Evolutionary conservation across 2,113 vertebrate genomes (phyloP).

Genomic region (Panurus biarmicus): DNA sequence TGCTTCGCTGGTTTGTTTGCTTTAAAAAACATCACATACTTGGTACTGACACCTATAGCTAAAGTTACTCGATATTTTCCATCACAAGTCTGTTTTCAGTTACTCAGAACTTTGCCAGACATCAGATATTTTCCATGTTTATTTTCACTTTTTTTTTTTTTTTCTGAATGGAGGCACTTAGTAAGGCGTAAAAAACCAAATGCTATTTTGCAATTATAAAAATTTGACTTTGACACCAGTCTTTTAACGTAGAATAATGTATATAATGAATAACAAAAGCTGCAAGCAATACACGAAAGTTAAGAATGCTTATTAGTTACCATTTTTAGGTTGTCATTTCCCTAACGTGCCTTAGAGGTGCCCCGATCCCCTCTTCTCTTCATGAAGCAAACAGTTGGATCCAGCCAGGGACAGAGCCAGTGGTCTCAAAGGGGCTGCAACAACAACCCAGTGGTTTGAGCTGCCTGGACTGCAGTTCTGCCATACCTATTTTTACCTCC

Average conservation of each 20-base stretch:
- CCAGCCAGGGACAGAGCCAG: background rate
- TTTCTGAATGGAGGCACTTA: background rate
- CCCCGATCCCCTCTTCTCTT: background rate
- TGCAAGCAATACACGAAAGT: background rate
- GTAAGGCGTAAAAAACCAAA: background rate
- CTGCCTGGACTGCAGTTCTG: background rate
- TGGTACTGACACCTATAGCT: conserved; percentile 8
- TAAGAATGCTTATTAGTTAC: background rate
- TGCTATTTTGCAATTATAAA: background rate
- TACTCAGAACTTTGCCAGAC: conserved; percentile 24
- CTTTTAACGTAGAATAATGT: background rate
- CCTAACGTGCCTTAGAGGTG: background rate
- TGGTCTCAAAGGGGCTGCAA: background rate
- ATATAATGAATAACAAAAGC: background rate
- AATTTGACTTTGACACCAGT: background rate
- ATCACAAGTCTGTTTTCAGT: conserved; percentile 45
- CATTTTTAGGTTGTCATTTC: background rate
- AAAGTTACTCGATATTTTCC: conserved; percentile 40
- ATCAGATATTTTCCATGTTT: conserved; percentile 32
- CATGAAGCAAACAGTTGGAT: background rate
- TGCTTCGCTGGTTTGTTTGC: background rate
- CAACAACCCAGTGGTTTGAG: background rate
- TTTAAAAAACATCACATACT: background rate
- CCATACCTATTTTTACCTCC: background rate
- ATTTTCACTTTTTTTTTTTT: background rate